Base-by-base conservation (phyloP, 2,888 invertebrate genomes). In the Geotrupes spiniger region DNA sequence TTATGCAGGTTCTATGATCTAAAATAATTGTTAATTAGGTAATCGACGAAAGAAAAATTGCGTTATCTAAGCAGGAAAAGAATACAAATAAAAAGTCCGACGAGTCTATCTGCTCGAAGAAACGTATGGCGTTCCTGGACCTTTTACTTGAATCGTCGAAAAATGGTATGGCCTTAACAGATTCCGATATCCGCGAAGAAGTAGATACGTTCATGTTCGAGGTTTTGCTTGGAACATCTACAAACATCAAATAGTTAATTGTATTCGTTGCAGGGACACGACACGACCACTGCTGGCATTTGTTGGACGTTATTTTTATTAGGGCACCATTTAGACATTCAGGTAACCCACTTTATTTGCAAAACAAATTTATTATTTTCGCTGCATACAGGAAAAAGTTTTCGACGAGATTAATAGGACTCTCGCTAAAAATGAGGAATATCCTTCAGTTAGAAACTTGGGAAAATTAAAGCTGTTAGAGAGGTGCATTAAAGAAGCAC, bases 221-320 rank as follows among this genome's bases (percentile, higher is more conserved):
- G 53, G 65, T 65, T n/a, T n/a, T n/a, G n/a, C n/a, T n/a, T n/a
- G n/a, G n/a, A n/a, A n/a, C n/a, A n/a, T n/a, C n/a, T n/a, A n/a
- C n/a, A n/a, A n/a, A n/a, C n/a, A n/a, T n/a, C n/a, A n/a, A n/a
- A n/a, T n/a, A n/a, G n/a, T n/a, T n/a, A n/a, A n/a, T n/a, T n/a
- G n/a, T n/a, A n/a, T n/a, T n/a, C n/a, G 38, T 56, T 60, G 33
- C 58, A 72, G 71, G 72, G 73, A 2, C 70, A 71, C 39, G 71
- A 74, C 54, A 74, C 73, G 14, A 71, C 71, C 12, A 66, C 71
- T 6, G 62, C 69, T n/a, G 67, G 68, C 2, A 63, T 70, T n/a
- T 61, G 65, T 46, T 72, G 67, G 65, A 62, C 64, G 4, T 55
- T 74, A 5, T 65, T 69, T 51, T 59, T 68, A 6, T 54, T 73